A percentile compares a stretch with the other conserved stretches of the same genome.
phyloP scores from a whole-genome alignment of 2,888 invertebrate species.

The Eupithecia vulgata region DNA sequence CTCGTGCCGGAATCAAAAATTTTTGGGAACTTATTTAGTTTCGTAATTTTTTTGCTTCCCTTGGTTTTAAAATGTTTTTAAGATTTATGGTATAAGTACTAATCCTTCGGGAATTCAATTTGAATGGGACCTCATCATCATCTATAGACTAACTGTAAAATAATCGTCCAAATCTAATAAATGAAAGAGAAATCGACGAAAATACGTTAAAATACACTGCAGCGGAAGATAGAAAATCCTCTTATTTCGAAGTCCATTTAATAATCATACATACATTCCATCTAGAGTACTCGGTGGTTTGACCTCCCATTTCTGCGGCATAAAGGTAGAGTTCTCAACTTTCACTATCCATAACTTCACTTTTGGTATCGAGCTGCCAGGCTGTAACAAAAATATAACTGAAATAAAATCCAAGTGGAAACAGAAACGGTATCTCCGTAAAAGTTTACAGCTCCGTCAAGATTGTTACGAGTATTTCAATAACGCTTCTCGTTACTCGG shows the following conservation, averaged over 20 bases:
- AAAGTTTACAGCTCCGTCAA: constrained; percentile 28
- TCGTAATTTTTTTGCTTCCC: no score
- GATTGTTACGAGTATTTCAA: constrained; percentile 26
- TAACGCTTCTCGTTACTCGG: constrained; percentile 20
- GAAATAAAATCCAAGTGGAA: background rate
- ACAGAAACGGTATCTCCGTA: constrained; percentile 20
- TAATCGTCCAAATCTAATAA: no score
- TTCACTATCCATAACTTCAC: constrained; percentile 92
- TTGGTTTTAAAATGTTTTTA: no score
- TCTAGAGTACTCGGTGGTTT: constrained; percentile 89
- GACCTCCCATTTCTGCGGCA: constrained; percentile 86
- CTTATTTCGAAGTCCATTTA: background rate
- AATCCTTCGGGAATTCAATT: no score
- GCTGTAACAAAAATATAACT: constrained; percentile 75
- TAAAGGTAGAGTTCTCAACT: constrained; percentile 85
- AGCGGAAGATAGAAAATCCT: background rate
- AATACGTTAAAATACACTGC: no score
- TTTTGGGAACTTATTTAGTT: no score
- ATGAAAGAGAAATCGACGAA: no score
- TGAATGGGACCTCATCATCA: no score
- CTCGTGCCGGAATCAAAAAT: no score
- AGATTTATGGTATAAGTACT: no score
- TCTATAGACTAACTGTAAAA: no score
- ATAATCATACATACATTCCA: constrained; percentile 89
- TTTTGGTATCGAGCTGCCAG: constrained; percentile 93